phyloP scores from a whole-genome alignment of 2,113 vertebrate species.

The Trematocara marginatum region DNA sequence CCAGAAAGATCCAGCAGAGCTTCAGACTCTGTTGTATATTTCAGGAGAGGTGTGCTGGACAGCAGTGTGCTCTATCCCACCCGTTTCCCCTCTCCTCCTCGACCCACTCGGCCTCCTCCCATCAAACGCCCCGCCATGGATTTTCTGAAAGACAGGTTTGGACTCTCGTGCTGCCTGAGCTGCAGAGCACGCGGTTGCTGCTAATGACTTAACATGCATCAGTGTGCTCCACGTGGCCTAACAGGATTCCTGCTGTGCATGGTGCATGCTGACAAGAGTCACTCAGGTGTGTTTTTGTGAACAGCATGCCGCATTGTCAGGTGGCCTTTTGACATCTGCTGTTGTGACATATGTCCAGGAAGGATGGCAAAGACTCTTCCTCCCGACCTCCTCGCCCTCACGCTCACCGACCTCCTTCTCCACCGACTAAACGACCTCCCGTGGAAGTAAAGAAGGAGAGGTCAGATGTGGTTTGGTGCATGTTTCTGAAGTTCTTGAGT shows the following conservation, averaged over 20 bases:
- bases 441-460: conserved; percentile 62
- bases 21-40: conserved; percentile 32
- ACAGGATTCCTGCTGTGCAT: conserved; percentile 1
- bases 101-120: conserved; percentile 9
- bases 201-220: neutral
- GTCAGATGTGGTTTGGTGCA: conserved; percentile 29
- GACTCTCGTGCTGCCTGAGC: neutral
- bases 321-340: neutral
- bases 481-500: neutral
- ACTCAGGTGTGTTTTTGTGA: neutral
- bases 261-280: conserved; percentile 32
- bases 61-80: conserved; percentile 61
- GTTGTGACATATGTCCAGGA: conserved; percentile 57
- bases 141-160: conserved; percentile 55
- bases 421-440: conserved; percentile 4
- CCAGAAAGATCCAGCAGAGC: neutral
- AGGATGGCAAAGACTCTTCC: conserved; percentile 51
- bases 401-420: neutral
- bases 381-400: conserved; percentile 19
- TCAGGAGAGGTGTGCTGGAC: conserved; percentile 65
- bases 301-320: neutral
- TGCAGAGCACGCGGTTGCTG: neutral
- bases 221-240: neutral
- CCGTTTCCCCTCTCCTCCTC: conserved; percentile 56
- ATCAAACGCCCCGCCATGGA: conserved; percentile 43